A percentile compares a stretch with the other conserved stretches of the same genome.
These are phyloP conservation scores for Andrena bucephala DNA, from an alignment of 2,888 invertebrate species.

Conservation along the genomic window DNA sequence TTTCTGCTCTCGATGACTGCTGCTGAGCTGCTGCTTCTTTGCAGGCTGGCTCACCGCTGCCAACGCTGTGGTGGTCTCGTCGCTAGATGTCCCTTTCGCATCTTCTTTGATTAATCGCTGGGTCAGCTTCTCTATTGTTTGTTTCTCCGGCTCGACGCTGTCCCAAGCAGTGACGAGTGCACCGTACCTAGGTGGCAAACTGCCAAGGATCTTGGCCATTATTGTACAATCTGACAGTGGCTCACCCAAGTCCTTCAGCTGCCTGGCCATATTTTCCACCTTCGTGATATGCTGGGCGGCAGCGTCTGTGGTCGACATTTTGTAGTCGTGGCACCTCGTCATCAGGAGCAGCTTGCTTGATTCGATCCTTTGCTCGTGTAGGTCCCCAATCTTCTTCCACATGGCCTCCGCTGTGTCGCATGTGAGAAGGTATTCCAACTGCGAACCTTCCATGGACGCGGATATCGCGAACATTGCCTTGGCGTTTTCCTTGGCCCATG, in stretches of 20 bases:
- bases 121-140: background rate
- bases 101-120: background rate
- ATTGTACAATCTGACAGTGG: background rate
- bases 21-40: background rate
- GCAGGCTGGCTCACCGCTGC: background rate
- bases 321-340: background rate
- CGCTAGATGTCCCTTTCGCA: background rate
- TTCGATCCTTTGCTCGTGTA: background rate
- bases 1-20: background rate
- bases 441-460: background rate
- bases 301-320: background rate
- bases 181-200: background rate
- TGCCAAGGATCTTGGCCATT: background rate
- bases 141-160: background rate
- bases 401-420: background rate
- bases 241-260: background rate
- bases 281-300: background rate
- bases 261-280: background rate
- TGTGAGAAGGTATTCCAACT: background rate
- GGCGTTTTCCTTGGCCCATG: background rate
- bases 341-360: too few relatives aligned
- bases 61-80: background rate
- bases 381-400: background rate
- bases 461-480: background rate
- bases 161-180: background rate